Percentiles rank a stretch among this genome's conserved stretches.
Conservation (phyloP, 2,113 vertebrate genomes). For the Panurus biarmicus region DNA sequence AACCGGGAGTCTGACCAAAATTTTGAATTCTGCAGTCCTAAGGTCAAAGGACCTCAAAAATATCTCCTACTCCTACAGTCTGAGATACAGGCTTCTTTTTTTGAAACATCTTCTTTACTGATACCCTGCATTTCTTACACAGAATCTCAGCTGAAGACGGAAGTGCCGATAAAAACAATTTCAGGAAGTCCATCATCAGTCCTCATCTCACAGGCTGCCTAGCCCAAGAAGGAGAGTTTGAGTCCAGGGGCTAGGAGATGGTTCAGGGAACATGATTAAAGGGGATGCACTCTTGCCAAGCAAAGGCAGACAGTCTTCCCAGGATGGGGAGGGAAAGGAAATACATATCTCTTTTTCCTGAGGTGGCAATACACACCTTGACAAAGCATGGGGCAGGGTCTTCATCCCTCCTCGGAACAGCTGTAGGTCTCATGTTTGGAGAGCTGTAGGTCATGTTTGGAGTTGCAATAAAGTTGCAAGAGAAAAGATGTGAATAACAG, state of each 20-base stretch:
- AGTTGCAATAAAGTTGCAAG: neutral
- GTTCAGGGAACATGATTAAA: neutral
- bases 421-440: neutral
- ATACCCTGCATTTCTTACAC: neutral
- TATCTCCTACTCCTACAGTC: neutral
- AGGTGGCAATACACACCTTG: rapidly evolving
- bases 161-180: neutral
- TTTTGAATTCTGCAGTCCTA: neutral
- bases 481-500: neutral
- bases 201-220: too few species aligned
- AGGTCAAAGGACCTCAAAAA: neutral
- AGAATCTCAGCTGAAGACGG: neutral
- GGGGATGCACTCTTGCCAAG: neutral
- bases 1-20: neutral
- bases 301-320: neutral
- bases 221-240: neutral
- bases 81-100: neutral
- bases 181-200: neutral
- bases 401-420: neutral
- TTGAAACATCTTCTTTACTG: neutral
- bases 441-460: neutral
- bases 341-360: neutral
- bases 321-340: neutral
- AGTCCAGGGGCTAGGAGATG: neutral
- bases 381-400: neutral